Base-by-base conservation (phyloP, 2,113 vertebrate species). In the Machaerirhynchus nigripectus region DNA sequence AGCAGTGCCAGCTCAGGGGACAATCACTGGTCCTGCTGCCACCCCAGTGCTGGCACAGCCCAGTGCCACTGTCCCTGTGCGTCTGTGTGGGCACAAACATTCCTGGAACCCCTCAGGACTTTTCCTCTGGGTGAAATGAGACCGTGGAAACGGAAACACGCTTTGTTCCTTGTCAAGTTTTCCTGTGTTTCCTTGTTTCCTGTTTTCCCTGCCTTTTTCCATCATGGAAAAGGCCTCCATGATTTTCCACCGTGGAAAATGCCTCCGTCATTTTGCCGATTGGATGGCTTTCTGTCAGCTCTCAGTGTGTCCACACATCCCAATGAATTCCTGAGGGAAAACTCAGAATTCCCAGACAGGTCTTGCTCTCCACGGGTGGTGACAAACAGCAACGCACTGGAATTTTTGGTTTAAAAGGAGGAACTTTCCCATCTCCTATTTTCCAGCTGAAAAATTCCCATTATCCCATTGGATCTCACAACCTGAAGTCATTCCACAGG, bases 371-470 rank as follows among this genome's bases (percentile, higher is more conserved):
- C 60, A 33, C 39, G 39, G 27, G 3, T 1, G 6, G 12, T 35
- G 57, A 22, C 33, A 11, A 74, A 49, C 9, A 39, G 30, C 55
- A 55, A 2, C 13, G 3, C 24, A 1, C 3, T 7, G 23, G 46
- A 24, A 60, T 24, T 42, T 11, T 11, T 3, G 8, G 33, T 40
- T 8, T 42, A 2, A 37, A 55, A 37, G 17, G 8, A 46, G 9
- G 19, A 26, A 11, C 4, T 2, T 35, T 5, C 12, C 23, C 18
- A 13, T 23, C 18, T 77, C n/a, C 9, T 28, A 0, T 16, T 69
- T 39, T 70, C 31, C 52, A 85, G 18, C 46, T 37, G 28, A 5
- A 90, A 57, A 39, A 15, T 50, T 37, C 55, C 31, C 42, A 1
- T 13, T 18, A 3, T 44, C 33, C 53, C 19, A 2, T 2, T 30